These are phyloP conservation scores for Microplitis manilae DNA, from an alignment of 2,888 invertebrate genomes.

Conservation along the genomic window DNA sequence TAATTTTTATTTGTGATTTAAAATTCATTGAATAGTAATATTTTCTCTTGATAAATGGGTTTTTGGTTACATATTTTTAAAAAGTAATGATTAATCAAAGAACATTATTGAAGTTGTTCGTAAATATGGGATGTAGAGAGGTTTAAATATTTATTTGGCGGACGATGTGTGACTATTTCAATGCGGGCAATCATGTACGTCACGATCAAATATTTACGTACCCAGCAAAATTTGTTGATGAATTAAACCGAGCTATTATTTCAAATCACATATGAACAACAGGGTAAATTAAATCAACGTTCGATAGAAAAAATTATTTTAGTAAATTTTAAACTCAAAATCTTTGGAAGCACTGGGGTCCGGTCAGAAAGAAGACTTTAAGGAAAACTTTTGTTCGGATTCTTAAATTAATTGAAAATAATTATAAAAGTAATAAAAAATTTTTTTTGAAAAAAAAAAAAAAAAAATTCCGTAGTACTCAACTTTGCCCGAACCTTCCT, in stretches of 20 bases:
- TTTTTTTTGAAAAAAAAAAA: too few species aligned
- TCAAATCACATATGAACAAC: background rate
- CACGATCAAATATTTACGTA: conserved; percentile 3
- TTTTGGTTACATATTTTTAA: background rate
- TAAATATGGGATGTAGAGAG: background rate
- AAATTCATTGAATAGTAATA: background rate
- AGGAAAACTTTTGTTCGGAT: too few species aligned
- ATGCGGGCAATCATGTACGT: background rate
- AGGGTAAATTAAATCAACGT: too few species aligned
- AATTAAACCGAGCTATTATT: background rate
- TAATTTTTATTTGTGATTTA: background rate
- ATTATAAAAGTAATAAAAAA: too few species aligned
- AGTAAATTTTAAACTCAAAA: background rate
- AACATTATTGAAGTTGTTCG: background rate
- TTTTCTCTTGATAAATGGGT: background rate
- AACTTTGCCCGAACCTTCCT: too few species aligned
- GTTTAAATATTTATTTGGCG: background rate
- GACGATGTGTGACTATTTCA: conserved; percentile 8
- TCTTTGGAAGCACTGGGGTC: too few species aligned
- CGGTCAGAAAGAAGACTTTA: too few species aligned
- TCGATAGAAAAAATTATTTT: too few species aligned
- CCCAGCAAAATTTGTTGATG: background rate
- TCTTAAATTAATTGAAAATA: too few species aligned
- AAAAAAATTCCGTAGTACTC: too few species aligned
- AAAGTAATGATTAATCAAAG: background rate